Base-by-base conservation (phyloP, 2,888 invertebrate species). In the Molanna angustata region DNA sequence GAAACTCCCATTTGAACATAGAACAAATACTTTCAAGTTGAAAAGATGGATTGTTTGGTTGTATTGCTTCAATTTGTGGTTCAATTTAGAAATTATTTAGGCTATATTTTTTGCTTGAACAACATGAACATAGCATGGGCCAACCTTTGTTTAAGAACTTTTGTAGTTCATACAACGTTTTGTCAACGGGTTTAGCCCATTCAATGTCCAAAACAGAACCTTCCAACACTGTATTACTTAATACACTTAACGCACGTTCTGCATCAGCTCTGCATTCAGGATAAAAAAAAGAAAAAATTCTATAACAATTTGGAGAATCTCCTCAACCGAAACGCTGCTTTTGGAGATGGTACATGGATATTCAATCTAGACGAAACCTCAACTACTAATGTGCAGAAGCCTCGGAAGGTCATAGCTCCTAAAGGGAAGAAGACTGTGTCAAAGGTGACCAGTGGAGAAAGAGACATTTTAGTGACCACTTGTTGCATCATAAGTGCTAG, bases 231-330 rank as follows among this genome's bases (percentile, higher is more conserved):
- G 72, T 64, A 76, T 82, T 72, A 64, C 77, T 75, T 58, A 84
- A 69, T 45, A 68, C 70, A 2, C 66, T 60, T 66, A 84, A 68
- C 1, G 80, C 81, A 3, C 66, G 62, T 66, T 84, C 80, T 1
- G 90, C 89, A 64, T 82, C 75, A 53, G 79, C 74, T 42, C 88
- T 72, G 32, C 76, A 78, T 60, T 70, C 71, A 63, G 88, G 86
- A 69, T 90, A 88, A 19, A 90, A 72, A 65, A 90, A 90, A 0
- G 20, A 35, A 35, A 4, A 45, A 3, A n/a, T 33, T 45, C 33
- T 45, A 37, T 46, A 37, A 37, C n/a, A 37, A 35, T n/a, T 17
- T 46, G 6, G 3, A 41, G 6, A 43, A 9, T 46, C 31, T 54
- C 31, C 49, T 60, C 52, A 3, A 19, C 13, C 33, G 58, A 37